A percentile compares a stretch with the other conserved stretches of the same genome.
Evolutionary conservation across 2,797 vertebrate species (phyloP).

Genomic region (Danio jaintianensis): DNA sequence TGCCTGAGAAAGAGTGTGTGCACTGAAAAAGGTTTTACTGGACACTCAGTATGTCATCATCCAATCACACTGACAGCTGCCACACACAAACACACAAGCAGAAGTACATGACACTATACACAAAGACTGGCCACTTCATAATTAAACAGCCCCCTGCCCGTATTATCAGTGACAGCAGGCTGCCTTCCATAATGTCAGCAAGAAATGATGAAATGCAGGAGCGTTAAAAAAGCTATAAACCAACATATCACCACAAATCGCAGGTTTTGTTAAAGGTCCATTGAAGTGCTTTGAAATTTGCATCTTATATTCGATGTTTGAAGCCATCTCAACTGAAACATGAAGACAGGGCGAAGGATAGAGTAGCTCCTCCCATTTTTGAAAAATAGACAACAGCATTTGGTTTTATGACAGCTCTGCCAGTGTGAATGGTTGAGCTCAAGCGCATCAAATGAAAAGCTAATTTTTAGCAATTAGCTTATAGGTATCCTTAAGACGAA

Average conservation of each 20-base stretch:
- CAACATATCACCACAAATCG: neutral
- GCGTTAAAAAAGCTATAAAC: neutral
- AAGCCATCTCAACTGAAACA: too few relatives aligned
- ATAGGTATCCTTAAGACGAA: too few relatives aligned
- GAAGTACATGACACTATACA: constrained; percentile 40
- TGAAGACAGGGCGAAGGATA: too few relatives aligned
- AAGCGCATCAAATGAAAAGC: too few relatives aligned
- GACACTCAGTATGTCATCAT: constrained; percentile 21
- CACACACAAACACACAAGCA: constrained; percentile 21
- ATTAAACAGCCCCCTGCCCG: neutral
- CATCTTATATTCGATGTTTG: too few relatives aligned
- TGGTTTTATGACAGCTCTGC: too few relatives aligned
- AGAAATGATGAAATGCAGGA: neutral
- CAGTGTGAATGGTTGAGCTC: too few relatives aligned
- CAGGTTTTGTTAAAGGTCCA: too few relatives aligned
- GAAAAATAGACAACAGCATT: too few relatives aligned
- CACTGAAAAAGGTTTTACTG: constrained; percentile 11
- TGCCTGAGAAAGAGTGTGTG: neutral
- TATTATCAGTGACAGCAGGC: constrained; percentile 6
- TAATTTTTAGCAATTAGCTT: too few relatives aligned
- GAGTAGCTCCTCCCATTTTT: too few relatives aligned
- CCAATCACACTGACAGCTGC: constrained; percentile 36
- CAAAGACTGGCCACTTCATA: constrained; percentile 33
- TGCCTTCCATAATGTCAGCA: neutral
- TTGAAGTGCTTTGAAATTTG: too few relatives aligned